Conservation (phyloP, 2,888 invertebrate species). For the Rhamnusium bicolor region DNA sequence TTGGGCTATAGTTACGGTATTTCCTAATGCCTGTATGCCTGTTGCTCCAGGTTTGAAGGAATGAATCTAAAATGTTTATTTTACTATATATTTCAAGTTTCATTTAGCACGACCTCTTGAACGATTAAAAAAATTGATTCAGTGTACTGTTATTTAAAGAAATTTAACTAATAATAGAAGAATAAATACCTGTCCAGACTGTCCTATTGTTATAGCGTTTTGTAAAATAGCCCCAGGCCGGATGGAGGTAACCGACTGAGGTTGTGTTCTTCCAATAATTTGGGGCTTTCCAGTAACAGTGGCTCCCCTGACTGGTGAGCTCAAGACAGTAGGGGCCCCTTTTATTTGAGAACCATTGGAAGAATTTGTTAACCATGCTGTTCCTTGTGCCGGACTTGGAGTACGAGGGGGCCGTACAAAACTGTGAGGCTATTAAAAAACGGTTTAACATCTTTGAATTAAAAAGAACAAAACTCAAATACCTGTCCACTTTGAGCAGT, state of each 20-base stretch:
- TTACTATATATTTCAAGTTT: no score
- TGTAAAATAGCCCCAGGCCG: constrained; percentile 68
- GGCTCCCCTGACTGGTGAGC: constrained; percentile 67
- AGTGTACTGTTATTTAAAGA: no score
- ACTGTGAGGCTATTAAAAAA: constrained; percentile 49
- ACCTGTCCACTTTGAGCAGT: constrained; percentile 64
- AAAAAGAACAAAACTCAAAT: background rate
- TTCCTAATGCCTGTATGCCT: constrained; percentile 66
- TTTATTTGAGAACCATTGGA: constrained; percentile 68
- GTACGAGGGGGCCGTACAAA: constrained; percentile 68
- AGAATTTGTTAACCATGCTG: constrained; percentile 67
- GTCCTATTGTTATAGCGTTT: constrained; percentile 68
- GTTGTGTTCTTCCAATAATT: constrained; percentile 65
- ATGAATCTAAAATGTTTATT: constrained; percentile 56
- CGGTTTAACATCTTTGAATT: background rate
- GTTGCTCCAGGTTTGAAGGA: constrained; percentile 66
- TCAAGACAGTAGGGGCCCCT: constrained; percentile 67
- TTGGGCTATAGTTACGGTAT: constrained; percentile 67
- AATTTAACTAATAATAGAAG: constrained; percentile 4
- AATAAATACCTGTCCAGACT: constrained; percentile 61
- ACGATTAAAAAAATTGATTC: no score
- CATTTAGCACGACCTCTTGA: no score
- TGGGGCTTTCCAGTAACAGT: constrained; percentile 66
- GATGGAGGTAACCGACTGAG: constrained; percentile 64
- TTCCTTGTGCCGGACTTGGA: constrained; percentile 68